Base-by-base conservation (phyloP, 2,113 vertebrate genomes). In the Anoura caudifer region DNA sequence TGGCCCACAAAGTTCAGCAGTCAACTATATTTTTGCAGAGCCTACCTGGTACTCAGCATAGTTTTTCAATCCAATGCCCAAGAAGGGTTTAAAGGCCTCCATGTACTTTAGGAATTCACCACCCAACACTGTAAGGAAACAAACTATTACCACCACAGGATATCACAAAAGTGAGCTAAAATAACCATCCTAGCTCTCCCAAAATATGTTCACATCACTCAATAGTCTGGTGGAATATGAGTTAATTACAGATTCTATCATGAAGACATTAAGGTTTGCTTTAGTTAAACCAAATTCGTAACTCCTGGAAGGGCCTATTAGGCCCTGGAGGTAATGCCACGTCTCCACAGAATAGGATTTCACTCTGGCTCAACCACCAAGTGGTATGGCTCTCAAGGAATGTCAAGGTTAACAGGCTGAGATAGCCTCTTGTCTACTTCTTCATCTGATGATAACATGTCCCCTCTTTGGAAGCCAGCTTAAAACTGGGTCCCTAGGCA, bases 41-140 rank as follows among this genome's bases (percentile, higher is more conserved):
- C 54, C 41, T 97, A 99, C 99, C 99, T 99, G 99, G 96, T 99
- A 99, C 97, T 99, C 99, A 0, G 99, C 99, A 5, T 99, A 99
- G 97, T 99, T 99, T 98, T 99, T 99, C 96, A 99, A 98, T 67
- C 99, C 99, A 95, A 99, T 99, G 63, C 98, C 99, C 86, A 99
- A 98, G 98, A 99, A 99, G 1, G 99, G 99, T 95, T 99, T 99
- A 97, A 99, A 99, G 98, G 99, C 99, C 56, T 99, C 99, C 99
- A 99, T 99, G 98, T 99, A 99, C 73, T 99, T 99, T 97, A 99
- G 98, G 96, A 99, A 99, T 96, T 99, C 99, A 88, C 99, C 98
- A 95, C 99, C 99, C 95, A 99, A 95, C 84, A 99, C 99, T 99
- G 97, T 1, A 94, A 88, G 82, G 0, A 56, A 26, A 90, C 36